phyloP scores from a whole-genome alignment of 64 coral and sea anemone genomes.

The Dendronephthya gigantea region DNA sequence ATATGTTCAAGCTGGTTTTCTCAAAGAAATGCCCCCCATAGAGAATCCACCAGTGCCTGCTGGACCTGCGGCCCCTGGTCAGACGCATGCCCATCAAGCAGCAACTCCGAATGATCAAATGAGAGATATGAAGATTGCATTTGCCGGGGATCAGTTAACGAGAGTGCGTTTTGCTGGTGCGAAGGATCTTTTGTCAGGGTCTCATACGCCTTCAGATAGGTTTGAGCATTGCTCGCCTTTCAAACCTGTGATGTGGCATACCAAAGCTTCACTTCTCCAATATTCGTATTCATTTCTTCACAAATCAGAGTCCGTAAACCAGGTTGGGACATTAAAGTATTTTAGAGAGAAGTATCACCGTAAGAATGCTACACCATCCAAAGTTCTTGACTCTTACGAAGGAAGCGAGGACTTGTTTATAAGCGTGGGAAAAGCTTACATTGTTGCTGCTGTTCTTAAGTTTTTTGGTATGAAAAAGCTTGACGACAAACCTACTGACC shows the following conservation, averaged over 20 bases:
- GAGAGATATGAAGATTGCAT: no score
- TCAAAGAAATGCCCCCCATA: conserved; percentile 21
- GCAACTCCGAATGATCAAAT: conserved; percentile 29
- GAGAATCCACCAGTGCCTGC: conserved; percentile 45
- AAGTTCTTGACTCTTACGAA: conserved; percentile 55
- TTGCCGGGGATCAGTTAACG: conserved; percentile 47
- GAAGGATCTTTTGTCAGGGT: conserved; percentile 49
- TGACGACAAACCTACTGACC: conserved; percentile 11
- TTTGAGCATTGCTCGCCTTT: conserved; percentile 72
- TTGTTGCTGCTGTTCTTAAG: conserved; percentile 33
- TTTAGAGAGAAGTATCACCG: conserved; percentile 63
- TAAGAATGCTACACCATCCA: conserved; percentile 29
- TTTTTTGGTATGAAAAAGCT: conserved; percentile 46
- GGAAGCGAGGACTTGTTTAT: conserved; percentile 62
- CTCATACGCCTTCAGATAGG: conserved; percentile 57
- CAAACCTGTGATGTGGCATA: conserved; percentile 69
- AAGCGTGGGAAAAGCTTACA: conserved; percentile 52
- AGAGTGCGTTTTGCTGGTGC: conserved; percentile 54
- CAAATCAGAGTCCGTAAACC: conserved; percentile 44
- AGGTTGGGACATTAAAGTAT: conserved; percentile 54
- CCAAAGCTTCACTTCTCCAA: conserved; percentile 47
- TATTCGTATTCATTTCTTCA: conserved; percentile 55
- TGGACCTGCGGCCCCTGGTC: conserved; percentile 36
- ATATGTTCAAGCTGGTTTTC: conserved; percentile 45
- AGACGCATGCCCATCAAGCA: conserved; percentile 21